These are phyloP conservation scores for Scolanthus callimorphus DNA, from an alignment of 92 coral and sea anemone species.

Conservation along the genomic window DNA sequence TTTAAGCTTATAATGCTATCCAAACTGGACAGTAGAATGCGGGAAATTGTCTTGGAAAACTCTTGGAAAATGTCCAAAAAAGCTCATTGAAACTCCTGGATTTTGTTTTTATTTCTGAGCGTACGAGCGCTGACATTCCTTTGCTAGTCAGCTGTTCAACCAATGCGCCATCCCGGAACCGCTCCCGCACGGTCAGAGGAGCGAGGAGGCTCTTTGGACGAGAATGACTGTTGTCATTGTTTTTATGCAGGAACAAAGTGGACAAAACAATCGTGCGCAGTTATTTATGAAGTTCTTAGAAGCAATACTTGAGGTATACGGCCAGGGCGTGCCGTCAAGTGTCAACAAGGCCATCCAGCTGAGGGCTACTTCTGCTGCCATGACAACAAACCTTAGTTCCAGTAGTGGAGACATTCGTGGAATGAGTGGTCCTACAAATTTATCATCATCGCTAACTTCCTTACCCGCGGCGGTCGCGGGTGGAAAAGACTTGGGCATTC, in stretches of 20 bases:
- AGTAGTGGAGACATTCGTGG: conserved; percentile 56
- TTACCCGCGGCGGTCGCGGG: conserved; percentile 61
- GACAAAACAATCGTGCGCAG: conserved; percentile 93
- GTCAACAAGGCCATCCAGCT: conserved; percentile 49
- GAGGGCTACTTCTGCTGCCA: conserved; percentile 37
- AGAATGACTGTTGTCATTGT: no score
- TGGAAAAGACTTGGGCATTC: conserved; percentile 49
- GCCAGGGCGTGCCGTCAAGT: conserved; percentile 42
- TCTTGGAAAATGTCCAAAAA: no score
- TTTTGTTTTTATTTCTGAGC: no score
- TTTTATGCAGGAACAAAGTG: conserved; percentile 90
- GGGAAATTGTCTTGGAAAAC: no score
- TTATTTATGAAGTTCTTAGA: conserved; percentile 90
- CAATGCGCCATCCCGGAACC: no score
- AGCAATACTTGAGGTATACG: conserved; percentile 89
- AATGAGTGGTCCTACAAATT: conserved; percentile 29
- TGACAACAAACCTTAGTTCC: conserved; percentile 66
- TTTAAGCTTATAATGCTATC: no score
- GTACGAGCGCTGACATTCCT: no score
- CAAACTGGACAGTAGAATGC: no score
- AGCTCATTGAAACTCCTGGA: no score
- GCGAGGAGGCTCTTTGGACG: no score
- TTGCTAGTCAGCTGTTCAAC: no score
- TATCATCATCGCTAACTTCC: conserved; percentile 80
- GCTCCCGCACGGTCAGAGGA: no score